Conservation (phyloP, 2,888 invertebrate species). For the Syritta pipiens region DNA sequence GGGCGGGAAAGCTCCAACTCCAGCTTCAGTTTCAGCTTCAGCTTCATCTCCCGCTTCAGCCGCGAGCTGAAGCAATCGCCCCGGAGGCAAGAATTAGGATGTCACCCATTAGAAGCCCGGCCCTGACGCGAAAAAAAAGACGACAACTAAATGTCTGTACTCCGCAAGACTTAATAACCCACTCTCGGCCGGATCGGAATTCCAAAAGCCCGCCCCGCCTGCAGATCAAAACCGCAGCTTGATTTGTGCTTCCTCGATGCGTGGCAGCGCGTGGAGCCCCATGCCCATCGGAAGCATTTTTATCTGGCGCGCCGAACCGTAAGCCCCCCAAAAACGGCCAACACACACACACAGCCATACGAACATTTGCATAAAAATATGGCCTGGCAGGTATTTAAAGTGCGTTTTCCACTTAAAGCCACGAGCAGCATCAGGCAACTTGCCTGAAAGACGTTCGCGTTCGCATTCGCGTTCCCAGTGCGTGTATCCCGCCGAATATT, state of each 20-base stretch:
- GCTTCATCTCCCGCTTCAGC: neutral
- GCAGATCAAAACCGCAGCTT: conserved; percentile 46
- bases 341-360: conserved; percentile 40
- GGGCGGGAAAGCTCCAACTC: neutral
- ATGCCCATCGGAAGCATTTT: conserved; percentile 17
- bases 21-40: too few relatives aligned
- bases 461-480: conserved; percentile 45
- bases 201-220: neutral
- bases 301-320: conserved; percentile 62
- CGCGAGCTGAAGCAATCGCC: too few relatives aligned
- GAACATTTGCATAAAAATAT: conserved; percentile 69
- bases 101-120: conserved; percentile 60
- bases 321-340: conserved; percentile 43
- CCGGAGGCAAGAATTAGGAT: conserved; percentile 58
- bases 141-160: conserved; percentile 41
- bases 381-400: conserved; percentile 69
- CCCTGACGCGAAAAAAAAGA: conserved; percentile 37
- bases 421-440: conserved; percentile 18
- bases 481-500: conserved; percentile 61
- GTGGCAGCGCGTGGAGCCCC: too few relatives aligned
- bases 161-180: conserved; percentile 31
- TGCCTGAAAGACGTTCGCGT: conserved; percentile 5
- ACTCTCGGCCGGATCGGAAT: conserved; percentile 24
- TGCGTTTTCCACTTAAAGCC: conserved; percentile 68
- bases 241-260: conserved; percentile 55